phyloP scores from a whole-genome alignment of 2,888 invertebrate genomes.

The Taenaris catops region DNA sequence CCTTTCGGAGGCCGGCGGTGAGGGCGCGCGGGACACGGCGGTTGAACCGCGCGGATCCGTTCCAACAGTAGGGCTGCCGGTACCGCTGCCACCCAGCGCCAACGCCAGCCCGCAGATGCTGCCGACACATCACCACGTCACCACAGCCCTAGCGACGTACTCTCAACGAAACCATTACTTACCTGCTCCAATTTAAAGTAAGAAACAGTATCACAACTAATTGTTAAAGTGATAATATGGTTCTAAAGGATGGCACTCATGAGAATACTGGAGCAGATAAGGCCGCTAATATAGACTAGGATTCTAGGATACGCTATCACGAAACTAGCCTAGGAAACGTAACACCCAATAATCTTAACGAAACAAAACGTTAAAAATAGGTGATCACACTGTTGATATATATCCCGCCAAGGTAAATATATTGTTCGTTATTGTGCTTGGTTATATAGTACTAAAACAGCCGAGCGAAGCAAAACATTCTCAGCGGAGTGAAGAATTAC shows the following conservation, averaged over 20 bases:
- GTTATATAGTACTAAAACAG: constrained; percentile 34
- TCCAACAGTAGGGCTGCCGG: constrained; percentile 56
- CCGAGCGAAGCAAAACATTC: constrained; percentile 77
- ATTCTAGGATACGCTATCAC: constrained; percentile 38
- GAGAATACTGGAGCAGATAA: constrained; percentile 61
- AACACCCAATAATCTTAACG: constrained; percentile 34
- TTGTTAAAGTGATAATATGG: not conserved
- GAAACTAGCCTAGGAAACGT: constrained; percentile 35
- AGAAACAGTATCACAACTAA: too few relatives aligned
- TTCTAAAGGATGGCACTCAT: constrained; percentile 14
- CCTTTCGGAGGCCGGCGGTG: constrained; percentile 67
- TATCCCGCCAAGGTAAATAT: constrained; percentile 55
- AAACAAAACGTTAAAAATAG: too few relatives aligned
- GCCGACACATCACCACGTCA: constrained; percentile 77
- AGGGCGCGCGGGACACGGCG: constrained; percentile 66
- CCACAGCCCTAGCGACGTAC: constrained; percentile 65
- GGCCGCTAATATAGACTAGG: constrained; percentile 45
- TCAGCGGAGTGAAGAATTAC: constrained; percentile 71
- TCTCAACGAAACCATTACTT: constrained; percentile 39
- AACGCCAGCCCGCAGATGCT: constrained; percentile 80
- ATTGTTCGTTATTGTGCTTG: constrained; percentile 17
- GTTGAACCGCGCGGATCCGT: constrained; percentile 54
- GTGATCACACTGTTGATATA: too few relatives aligned
- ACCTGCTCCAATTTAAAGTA: constrained; percentile 59
- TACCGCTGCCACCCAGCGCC: constrained; percentile 74